Conservation (phyloP, 2,113 vertebrate species). For the Sturnira hondurensis region DNA sequence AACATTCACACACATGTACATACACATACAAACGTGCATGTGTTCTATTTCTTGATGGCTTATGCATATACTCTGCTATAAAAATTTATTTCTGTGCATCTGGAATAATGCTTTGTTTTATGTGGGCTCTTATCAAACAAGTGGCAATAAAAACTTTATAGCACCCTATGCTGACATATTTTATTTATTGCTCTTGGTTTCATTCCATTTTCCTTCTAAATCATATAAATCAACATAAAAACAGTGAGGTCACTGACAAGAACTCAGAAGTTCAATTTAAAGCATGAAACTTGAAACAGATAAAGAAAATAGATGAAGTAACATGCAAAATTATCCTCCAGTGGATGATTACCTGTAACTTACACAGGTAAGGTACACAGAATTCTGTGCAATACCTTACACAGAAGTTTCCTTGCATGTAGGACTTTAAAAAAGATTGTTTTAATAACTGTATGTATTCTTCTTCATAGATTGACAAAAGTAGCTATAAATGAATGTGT, state of each 20-base stretch:
- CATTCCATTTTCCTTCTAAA: slow-evolving; percentile 28
- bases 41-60: not conserved
- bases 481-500: not conserved
- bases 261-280: not conserved
- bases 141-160: slow-evolving; percentile 53
- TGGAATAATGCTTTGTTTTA: slow-evolving; percentile 45
- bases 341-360: not conserved
- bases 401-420: not conserved
- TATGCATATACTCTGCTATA: not conserved
- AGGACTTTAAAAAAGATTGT: not conserved
- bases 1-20: not conserved
- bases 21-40: not conserved
- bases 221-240: slow-evolving; percentile 14
- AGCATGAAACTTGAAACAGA: not conserved
- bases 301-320: not conserved
- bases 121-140: slow-evolving; percentile 35
- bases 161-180: not conserved
- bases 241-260: slow-evolving; percentile 13
- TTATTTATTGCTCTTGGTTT: slow-evolving; percentile 42
- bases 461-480: not conserved
- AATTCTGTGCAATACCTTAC: not conserved
- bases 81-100: slow-evolving; percentile 43
- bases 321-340: not conserved
- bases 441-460: not conserved
- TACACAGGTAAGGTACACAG: too few species aligned